Evolutionary conservation across 1,140 invertebrate genomes (phyloP), one percentile per base, ranked within the genome.

Genomic region (Danaus melanippus): DNA sequence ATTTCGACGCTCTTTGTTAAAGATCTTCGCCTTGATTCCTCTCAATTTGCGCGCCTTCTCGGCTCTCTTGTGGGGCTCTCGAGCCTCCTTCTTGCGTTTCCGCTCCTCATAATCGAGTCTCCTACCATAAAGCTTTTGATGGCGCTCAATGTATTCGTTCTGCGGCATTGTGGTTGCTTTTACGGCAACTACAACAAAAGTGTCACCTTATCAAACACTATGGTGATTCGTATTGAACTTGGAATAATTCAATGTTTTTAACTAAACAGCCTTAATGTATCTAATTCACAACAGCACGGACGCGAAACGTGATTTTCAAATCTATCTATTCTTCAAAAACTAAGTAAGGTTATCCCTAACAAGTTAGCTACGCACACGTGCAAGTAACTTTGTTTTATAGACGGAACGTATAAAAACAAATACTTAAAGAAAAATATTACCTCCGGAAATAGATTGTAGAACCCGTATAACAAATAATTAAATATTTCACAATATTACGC

Each of bases 61-160:
- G 1, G 98, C 92, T 40, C 93, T 87, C 74, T 97, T 95, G 73
- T 99, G 96, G 12, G 95, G 95, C 66, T 93, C 93, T 64, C 98
- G 92, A 9, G 97, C 98, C 79, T 98, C 96, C 66, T 93, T 94
- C 84, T 99, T 99, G 15, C 98, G 89, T 80, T 97, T 98, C 56
- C 95, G 90, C 83, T 99, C 98, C 88, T 99, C 95, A 92, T 99
- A 97, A 90, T 99, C 98, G 50, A 99, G 89, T 50, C 98, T 92
- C 59, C 95, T 91, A 71, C 98, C 98, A 89, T 98, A 93, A 2
- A 98, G 91, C 83, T 99, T 99, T 69, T 94, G 92, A 84, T 98
- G 96, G 50, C 98, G 91, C 71, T 99, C 98, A 87, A 99, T 99
- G 87, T 99, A 97, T 86, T 99, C 98, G 92, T 99, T 99, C 89